phyloP scores from a whole-genome alignment of 2,797 vertebrate genomes.

The Scomberomorus guttatus region DNA sequence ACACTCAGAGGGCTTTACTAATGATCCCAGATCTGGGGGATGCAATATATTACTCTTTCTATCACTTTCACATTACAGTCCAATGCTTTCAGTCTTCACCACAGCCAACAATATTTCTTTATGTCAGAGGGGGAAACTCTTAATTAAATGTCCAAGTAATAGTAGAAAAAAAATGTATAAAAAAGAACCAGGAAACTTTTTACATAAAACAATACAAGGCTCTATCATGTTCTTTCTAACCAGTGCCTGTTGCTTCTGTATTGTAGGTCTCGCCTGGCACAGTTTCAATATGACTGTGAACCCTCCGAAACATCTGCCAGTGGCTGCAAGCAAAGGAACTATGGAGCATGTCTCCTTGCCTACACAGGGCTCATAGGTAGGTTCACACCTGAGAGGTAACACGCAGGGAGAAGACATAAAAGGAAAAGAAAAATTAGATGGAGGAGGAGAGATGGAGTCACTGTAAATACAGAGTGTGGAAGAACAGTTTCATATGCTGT shows the following conservation, averaged over 20 bases:
- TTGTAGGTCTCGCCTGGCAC: conserved; percentile 85
- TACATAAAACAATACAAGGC: conserved; percentile 21
- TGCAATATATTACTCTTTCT: conserved; percentile 80
- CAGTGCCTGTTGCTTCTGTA: conserved; percentile 37
- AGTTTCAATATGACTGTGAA: conserved; percentile 86
- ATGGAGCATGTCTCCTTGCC: conserved; percentile 84
- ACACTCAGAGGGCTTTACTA: conserved; percentile 82
- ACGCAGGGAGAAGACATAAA: neutral
- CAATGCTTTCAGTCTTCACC: conserved; percentile 59
- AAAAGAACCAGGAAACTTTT: conserved; percentile 39
- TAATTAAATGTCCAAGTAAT: conserved; percentile 64
- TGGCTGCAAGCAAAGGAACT: conserved; percentile 84
- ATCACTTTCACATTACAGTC: conserved; percentile 77
- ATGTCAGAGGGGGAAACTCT: conserved; percentile 57
- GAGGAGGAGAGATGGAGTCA: conserved; percentile 13
- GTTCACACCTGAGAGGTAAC: conserved; percentile 48
- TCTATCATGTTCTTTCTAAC: conserved; percentile 28
- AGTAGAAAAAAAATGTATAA: conserved; percentile 10
- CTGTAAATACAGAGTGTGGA: neutral
- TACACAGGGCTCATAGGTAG: conserved; percentile 88
- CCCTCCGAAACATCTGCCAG: conserved; percentile 77
- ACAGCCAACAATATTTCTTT: conserved; percentile 62
- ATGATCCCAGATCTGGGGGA: conserved; percentile 79
- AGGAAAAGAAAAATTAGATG: neutral
- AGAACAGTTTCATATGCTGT: conserved; percentile 22